Conservation (phyloP, 1,140 invertebrate genomes). For the Triops cancriformis region DNA sequence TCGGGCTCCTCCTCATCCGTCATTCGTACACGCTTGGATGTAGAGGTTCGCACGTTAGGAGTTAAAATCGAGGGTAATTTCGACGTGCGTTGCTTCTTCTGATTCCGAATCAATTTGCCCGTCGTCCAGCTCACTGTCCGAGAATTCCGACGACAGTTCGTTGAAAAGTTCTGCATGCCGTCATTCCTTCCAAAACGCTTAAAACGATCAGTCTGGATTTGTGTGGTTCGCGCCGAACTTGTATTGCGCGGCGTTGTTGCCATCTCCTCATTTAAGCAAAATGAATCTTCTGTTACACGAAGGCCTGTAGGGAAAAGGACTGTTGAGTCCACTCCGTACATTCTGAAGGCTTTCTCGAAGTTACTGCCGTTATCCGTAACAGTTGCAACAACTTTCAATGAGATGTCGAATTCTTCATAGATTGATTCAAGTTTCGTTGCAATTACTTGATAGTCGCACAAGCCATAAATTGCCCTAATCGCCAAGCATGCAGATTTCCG, state of each 20-base stretch:
- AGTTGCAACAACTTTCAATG: too few relatives aligned
- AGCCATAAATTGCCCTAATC: too few relatives aligned
- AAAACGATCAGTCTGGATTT: not conserved
- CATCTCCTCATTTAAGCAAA: not conserved
- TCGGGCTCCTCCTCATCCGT: not conserved
- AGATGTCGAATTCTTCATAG: too few relatives aligned
- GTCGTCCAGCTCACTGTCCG: not conserved
- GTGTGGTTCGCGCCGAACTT: not conserved
- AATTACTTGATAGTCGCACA: constrained; percentile 1
- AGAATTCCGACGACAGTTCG: not conserved
- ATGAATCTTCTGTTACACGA: not conserved
- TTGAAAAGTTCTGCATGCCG: not conserved
- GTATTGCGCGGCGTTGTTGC: not conserved
- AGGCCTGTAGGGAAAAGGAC: not conserved
- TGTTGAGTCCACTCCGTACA: not conserved
- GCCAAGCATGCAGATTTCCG: too few relatives aligned
- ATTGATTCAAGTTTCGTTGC: not conserved
- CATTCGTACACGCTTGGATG: not conserved
- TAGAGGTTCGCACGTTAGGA: not conserved
- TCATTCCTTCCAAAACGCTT: not conserved
- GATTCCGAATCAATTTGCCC: not conserved
- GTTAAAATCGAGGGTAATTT: not conserved
- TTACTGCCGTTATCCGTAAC: too few relatives aligned
- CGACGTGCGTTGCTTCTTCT: not conserved
- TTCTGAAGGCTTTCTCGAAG: too few relatives aligned